phyloP scores from a whole-genome alignment of 2,888 invertebrate species.

The Malthinus seriepunctatus region DNA sequence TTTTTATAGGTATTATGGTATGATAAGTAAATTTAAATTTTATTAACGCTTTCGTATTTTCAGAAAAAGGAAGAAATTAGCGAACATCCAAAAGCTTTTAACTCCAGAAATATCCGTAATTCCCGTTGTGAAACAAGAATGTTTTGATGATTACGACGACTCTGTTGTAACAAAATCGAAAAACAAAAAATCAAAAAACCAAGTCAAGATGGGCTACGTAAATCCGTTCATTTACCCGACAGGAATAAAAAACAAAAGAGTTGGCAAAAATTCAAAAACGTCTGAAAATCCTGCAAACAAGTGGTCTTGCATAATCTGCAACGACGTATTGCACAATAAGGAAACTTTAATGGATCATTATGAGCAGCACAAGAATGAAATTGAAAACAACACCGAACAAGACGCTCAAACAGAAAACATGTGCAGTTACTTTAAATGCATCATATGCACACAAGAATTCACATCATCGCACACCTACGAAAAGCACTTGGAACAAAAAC shows the following conservation, averaged over 20 bases:
- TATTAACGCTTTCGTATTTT: background rate
- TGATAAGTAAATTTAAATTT: background rate
- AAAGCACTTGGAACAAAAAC: conserved; percentile 42
- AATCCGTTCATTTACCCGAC: conserved; percentile 32
- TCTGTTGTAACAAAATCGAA: background rate
- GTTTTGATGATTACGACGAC: background rate
- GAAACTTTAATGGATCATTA: conserved; percentile 35
- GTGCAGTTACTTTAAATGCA: conserved; percentile 36
- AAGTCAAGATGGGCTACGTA: conserved; percentile 22
- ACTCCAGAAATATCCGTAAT: conserved; percentile 30
- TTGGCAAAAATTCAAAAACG: conserved; percentile 6
- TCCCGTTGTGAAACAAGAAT: conserved; percentile 17
- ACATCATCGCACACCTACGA: conserved; percentile 42
- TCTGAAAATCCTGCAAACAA: conserved; percentile 20
- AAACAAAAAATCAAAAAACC: conserved; percentile 1
- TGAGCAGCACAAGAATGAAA: conserved; percentile 34
- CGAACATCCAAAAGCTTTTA: background rate
- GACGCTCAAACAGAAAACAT: background rate
- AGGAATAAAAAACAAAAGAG: conserved; percentile 7
- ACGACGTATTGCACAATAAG: conserved; percentile 27
- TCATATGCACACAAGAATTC: conserved; percentile 40
- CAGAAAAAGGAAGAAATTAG: background rate
- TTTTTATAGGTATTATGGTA: conserved; percentile 10
- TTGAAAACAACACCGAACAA: conserved; percentile 15
- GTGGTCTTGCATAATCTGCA: conserved; percentile 37